Evolutionary conservation across 2,113 vertebrate genomes (phyloP).

Genomic region (Scomber japonicus): DNA sequence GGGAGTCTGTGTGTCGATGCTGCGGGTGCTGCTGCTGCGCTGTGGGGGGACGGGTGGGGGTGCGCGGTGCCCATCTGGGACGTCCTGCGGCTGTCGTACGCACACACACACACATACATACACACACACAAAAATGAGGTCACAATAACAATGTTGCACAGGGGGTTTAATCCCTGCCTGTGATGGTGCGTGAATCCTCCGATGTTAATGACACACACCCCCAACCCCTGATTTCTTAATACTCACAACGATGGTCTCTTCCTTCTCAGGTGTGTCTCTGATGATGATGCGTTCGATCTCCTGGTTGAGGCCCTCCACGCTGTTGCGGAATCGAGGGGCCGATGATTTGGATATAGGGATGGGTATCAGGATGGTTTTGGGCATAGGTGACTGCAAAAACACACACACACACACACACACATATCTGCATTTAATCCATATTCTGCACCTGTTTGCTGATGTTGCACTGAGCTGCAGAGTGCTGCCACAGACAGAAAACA

Average conservation of each 20-base stretch:
- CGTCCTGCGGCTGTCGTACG: conserved; percentile 91
- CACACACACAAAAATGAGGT: conserved; percentile 41
- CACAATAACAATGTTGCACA: conserved; percentile 24
- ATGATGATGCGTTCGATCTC: conserved; percentile 98
- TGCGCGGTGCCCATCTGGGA: conserved; percentile 96
- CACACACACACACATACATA: conserved; percentile 24
- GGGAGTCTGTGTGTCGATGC: conserved; percentile 97
- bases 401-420: conserved; percentile 16
- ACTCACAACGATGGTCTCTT: conserved; percentile 96
- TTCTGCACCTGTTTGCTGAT: neutral
- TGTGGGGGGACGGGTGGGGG: conserved; percentile 90
- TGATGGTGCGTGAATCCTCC: neutral
- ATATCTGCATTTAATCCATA: neutral
- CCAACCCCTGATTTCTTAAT: too few species aligned
- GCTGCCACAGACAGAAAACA: too few species aligned
- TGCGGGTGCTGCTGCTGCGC: conserved; percentile 97
- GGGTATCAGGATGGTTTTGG: conserved; percentile 94
- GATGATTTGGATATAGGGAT: conserved; percentile 96
- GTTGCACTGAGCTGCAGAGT: too few species aligned
- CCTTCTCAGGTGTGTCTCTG: conserved; percentile 95
- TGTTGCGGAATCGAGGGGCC: conserved; percentile 96
- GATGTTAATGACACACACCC: neutral
- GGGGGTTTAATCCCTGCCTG: conserved; percentile 6
- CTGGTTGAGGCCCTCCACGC: conserved; percentile 97
- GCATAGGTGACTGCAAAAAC: conserved; percentile 90